Evolutionary conservation across 2,888 invertebrate species (phyloP).

Genomic region (Epinotia ramella): DNA sequence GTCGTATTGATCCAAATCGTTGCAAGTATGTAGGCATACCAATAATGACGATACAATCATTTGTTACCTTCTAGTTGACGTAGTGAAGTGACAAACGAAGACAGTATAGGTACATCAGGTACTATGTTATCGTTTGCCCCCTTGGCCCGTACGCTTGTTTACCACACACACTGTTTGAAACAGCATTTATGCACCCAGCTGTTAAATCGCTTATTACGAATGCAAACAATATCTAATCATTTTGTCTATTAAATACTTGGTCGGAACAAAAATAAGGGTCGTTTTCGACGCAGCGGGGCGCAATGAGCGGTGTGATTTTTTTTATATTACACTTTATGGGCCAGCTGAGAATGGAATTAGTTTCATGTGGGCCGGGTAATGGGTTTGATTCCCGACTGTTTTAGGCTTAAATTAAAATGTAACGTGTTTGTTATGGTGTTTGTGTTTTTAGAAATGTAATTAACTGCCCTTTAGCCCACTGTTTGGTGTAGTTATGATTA

Average conservation of each 20-base stretch:
- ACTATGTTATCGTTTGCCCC: not conserved
- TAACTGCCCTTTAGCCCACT: not conserved
- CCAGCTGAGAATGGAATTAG: constrained; percentile 82
- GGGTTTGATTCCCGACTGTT: constrained; percentile 69
- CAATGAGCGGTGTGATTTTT: constrained; percentile 60
- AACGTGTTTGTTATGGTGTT: constrained; percentile 47
- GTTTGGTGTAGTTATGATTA: constrained; percentile 6
- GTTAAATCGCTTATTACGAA: constrained; percentile 9
- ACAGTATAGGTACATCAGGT: too few species aligned
- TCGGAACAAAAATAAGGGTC: constrained; percentile 67
- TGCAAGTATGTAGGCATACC: too few species aligned
- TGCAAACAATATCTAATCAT: constrained; percentile 31
- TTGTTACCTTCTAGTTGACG: too few species aligned
- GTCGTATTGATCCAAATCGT: too few species aligned
- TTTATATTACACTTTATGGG: constrained; percentile 67
- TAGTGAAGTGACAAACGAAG: too few species aligned
- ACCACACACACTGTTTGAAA: not conserved
- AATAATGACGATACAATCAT: too few species aligned
- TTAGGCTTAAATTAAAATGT: constrained; percentile 55
- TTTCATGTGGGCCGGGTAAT: constrained; percentile 75
- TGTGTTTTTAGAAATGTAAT: constrained; percentile 11
- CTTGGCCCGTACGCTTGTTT: not conserved
- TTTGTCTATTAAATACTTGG: constrained; percentile 64
- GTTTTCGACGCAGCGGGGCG: constrained; percentile 69
- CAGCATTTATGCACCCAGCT: constrained; percentile 10